Percentiles rank a stretch among this genome's conserved stretches.
Conservation (phyloP, 92 coral and sea anemone genomes). For the Zoanthus solanderi region DNA sequence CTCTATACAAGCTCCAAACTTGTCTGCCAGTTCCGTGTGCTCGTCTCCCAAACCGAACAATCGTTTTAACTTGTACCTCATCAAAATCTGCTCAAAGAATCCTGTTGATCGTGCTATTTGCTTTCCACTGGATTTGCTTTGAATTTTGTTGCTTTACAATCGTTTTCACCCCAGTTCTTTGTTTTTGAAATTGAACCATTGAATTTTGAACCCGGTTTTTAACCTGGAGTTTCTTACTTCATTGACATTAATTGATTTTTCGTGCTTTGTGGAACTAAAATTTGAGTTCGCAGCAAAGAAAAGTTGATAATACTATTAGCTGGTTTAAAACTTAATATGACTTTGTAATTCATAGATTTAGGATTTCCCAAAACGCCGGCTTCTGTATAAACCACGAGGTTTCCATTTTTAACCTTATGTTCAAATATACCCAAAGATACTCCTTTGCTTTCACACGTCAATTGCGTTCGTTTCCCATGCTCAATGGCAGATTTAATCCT, state of each 20-base stretch:
- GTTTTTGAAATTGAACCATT: background rate
- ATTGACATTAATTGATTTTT: background rate
- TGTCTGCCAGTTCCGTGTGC: conserved; percentile 67
- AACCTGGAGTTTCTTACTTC: background rate
- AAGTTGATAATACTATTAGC: conserved; percentile 78
- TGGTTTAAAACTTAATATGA: conserved; percentile 78
- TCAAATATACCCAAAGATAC: conserved; percentile 84
- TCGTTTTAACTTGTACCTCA: conserved; percentile 65
- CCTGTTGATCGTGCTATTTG: conserved; percentile 48
- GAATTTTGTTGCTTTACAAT: background rate
- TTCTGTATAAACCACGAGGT: conserved; percentile 87
- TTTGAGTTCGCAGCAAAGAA: conserved; percentile 66
- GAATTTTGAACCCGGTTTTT: background rate
- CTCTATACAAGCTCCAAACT: conserved; percentile 70
- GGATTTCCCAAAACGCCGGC: conserved; percentile 53
- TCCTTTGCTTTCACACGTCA: conserved; percentile 81
- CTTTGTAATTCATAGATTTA: conserved; percentile 69
- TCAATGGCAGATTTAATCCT: conserved; percentile 86
- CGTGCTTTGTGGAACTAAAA: background rate
- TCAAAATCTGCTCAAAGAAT: conserved; percentile 74
- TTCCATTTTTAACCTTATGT: conserved; percentile 84
- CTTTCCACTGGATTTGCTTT: conserved; percentile 1
- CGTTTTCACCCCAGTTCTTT: background rate
- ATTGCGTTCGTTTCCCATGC: conserved; percentile 80
- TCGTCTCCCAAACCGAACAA: conserved; percentile 55